Evolutionary conservation across 2,888 invertebrate genomes (phyloP).

Genomic region (Amblyjoppa fuscipennis): DNA sequence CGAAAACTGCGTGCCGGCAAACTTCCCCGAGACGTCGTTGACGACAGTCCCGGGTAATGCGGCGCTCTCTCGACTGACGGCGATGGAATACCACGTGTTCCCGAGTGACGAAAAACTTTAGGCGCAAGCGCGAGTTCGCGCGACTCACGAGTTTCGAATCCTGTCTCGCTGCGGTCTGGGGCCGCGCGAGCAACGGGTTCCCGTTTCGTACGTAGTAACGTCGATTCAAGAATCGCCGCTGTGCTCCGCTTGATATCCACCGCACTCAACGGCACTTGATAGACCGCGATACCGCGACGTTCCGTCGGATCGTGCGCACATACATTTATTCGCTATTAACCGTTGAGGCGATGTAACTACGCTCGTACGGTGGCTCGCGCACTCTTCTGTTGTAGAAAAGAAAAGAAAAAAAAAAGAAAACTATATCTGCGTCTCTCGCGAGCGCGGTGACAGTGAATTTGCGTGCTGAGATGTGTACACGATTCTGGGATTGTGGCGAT

Average conservation of each 20-base stretch:
- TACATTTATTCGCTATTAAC: neutral
- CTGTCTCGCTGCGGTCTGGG: conserved; percentile 62
- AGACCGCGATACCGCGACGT: conserved; percentile 20
- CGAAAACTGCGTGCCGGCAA: neutral
- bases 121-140: conserved; percentile 75
- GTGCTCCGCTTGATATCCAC: conserved; percentile 33
- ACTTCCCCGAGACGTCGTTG: neutral
- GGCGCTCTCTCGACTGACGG: conserved; percentile 20
- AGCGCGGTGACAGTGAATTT: neutral
- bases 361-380: neutral
- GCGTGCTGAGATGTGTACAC: conserved; percentile 18
- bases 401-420: no score
- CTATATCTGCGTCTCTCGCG: neutral
- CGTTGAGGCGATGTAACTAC: neutral
- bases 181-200: conserved; percentile 42
- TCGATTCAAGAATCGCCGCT: conserved; percentile 52
- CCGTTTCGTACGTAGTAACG: conserved; percentile 38
- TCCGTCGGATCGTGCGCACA: neutral
- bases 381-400: neutral
- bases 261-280: conserved; percentile 26
- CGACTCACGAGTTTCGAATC: conserved; percentile 77
- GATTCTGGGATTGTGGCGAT: conserved; percentile 21
- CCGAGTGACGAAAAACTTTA: conserved; percentile 61
- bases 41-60: neutral
- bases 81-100: conserved; percentile 64